phyloP scores from a whole-genome alignment of 1,140 invertebrate species.

The Caerostris darwini region DNA sequence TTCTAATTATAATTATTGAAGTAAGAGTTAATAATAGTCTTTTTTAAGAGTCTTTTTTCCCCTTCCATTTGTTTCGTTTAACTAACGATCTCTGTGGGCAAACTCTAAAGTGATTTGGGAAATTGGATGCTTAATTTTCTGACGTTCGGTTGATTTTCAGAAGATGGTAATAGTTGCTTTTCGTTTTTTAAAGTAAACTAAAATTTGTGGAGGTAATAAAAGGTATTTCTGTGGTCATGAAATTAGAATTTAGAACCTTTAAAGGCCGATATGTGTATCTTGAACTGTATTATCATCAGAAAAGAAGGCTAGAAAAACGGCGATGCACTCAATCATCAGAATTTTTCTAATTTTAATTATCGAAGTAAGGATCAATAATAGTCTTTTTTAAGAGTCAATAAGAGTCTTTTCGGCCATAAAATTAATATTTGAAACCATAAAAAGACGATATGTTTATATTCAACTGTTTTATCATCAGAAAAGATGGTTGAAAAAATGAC shows the following conservation, averaged over 20 bases:
- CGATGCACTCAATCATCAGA: too few relatives aligned
- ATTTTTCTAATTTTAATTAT: too few relatives aligned
- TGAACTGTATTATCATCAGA: not conserved
- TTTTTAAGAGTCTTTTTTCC: not conserved
- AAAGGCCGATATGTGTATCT: not conserved
- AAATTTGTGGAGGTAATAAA: not conserved
- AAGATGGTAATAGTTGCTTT: not conserved
- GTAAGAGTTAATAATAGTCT: too few relatives aligned
- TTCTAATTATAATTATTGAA: too few relatives aligned
- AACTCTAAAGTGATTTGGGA: constrained; percentile 58
- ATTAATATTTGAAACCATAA: too few relatives aligned
- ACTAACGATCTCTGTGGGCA: not conserved
- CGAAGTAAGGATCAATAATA: too few relatives aligned
- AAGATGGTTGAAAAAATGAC: too few relatives aligned
- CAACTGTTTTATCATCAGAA: not conserved
- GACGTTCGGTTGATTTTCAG: not conserved
- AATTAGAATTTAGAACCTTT: too few relatives aligned
- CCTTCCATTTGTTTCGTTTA: constrained; percentile 7
- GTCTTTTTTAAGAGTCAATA: too few relatives aligned
- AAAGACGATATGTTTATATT: not conserved
- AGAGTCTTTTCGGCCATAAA: too few relatives aligned
- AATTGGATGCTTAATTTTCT: constrained; percentile 51
- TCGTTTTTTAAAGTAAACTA: constrained; percentile 22
- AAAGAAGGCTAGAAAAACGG: too few relatives aligned
- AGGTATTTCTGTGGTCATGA: not conserved